Evolutionary conservation across 1,140 invertebrate species (phyloP).

Genomic region (Bombus pyrosoma): DNA sequence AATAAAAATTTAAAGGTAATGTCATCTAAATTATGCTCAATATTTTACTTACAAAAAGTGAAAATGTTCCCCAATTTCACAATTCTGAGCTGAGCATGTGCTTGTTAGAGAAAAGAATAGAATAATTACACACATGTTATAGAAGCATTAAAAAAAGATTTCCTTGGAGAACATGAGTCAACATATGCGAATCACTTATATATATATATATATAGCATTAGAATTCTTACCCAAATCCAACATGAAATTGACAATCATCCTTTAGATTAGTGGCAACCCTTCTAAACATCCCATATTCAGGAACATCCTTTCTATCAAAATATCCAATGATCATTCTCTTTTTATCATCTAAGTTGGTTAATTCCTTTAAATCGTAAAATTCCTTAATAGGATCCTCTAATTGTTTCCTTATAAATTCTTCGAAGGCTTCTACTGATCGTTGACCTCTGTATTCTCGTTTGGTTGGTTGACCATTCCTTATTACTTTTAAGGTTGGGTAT

Average conservation of each 20-base stretch:
- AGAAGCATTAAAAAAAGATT: neutral
- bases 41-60: slow-evolving; percentile 78
- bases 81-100: slow-evolving; percentile 79
- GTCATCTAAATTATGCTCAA: neutral
- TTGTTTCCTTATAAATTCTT: slow-evolving; percentile 94
- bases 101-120: slow-evolving; percentile 77
- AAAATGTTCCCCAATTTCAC: slow-evolving; percentile 79
- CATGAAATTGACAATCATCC: slow-evolving; percentile 97
- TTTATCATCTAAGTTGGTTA: slow-evolving; percentile 92
- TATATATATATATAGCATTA: slow-evolving; percentile 1
- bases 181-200: neutral
- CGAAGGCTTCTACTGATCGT: slow-evolving; percentile 92
- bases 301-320: slow-evolving; percentile 92
- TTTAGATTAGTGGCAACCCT: slow-evolving; percentile 94
- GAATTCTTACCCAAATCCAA: slow-evolving; percentile 92
- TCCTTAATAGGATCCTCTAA: slow-evolving; percentile 94
- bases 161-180: neutral
- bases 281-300: slow-evolving; percentile 91
- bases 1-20: neutral
- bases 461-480: slow-evolving; percentile 95
- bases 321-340: slow-evolving; percentile 97
- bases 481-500: slow-evolving; percentile 98
- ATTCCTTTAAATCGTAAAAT: slow-evolving; percentile 89
- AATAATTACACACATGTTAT: slow-evolving; percentile 39
- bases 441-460: slow-evolving; percentile 97